phyloP scores from a whole-genome alignment of 2,888 invertebrate species.

The Zygothrica quintamaculata region DNA sequence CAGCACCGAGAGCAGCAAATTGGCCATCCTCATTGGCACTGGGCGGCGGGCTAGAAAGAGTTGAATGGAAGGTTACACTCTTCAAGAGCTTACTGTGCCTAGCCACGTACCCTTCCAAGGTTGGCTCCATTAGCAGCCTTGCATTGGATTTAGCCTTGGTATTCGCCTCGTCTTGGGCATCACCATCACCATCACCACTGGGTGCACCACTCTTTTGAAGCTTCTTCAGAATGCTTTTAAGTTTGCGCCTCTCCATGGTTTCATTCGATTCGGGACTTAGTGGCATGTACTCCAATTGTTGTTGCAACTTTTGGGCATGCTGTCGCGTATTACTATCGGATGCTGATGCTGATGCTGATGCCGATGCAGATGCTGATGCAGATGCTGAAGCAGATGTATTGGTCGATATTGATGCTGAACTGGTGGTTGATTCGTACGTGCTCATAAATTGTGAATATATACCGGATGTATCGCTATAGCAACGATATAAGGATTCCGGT shows the following conservation, averaged over 20 bases:
- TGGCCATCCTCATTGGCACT: constrained; percentile 83
- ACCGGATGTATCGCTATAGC: constrained; percentile 92
- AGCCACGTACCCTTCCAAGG: constrained; percentile 94
- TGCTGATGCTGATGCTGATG: constrained; percentile 43
- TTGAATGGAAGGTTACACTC: constrained; percentile 95
- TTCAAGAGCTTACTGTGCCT: constrained; percentile 94
- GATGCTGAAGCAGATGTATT: constrained; percentile 63
- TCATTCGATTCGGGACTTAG: constrained; percentile 90
- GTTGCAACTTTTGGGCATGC: constrained; percentile 42
- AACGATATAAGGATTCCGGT: constrained; percentile 88
- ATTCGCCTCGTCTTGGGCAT: constrained; percentile 51
- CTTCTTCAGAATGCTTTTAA: constrained; percentile 94
- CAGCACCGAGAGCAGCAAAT: constrained; percentile 49
- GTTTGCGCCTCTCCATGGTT: constrained; percentile 91
- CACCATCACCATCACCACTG: constrained; percentile 31
- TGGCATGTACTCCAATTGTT: constrained; percentile 82
- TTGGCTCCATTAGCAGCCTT: constrained; percentile 91
- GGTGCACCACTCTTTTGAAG: constrained; percentile 87
- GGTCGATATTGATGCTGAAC: constrained; percentile 84
- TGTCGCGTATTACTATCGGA: constrained; percentile 66
- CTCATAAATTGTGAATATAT: constrained; percentile 86
- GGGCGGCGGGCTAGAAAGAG: constrained; percentile 91
- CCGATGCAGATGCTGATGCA: constrained; percentile 52
- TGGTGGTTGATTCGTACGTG: constrained; percentile 82
- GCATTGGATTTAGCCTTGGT: constrained; percentile 37